Conservation (phyloP, 2,888 invertebrate species). For the Apamea monoglypha region DNA sequence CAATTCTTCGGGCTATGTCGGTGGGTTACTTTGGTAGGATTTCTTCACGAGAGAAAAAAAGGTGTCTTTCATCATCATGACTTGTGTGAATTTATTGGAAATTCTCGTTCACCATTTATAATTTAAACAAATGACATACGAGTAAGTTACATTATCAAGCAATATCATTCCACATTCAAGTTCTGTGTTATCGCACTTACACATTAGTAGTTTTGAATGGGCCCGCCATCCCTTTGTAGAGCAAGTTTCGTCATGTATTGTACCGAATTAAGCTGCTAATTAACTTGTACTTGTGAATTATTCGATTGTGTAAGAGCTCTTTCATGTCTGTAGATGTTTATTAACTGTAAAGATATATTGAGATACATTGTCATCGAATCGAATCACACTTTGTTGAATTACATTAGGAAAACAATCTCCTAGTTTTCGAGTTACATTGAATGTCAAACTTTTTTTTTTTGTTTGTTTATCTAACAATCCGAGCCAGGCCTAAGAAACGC, state of each 20-base stretch:
- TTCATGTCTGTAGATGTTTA: background rate
- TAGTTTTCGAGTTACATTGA: background rate
- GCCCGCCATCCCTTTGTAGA: constrained; percentile 59
- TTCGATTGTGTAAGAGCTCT: background rate
- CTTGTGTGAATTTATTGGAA: background rate
- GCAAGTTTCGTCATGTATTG: constrained; percentile 73
- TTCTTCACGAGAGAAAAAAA: background rate
- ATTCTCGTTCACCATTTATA: background rate
- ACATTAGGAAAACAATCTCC: background rate
- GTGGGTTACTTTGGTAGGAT: no score
- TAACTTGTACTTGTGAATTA: constrained; percentile 69
- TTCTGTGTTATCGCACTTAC: constrained; percentile 75
- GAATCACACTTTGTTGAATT: background rate
- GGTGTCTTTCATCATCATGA: no score
- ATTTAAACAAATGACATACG: background rate
- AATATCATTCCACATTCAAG: constrained; percentile 42
- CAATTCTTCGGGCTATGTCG: no score
- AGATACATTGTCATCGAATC: background rate
- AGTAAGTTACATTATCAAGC: background rate
- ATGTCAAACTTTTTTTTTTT: background rate
- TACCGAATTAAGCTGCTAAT: constrained; percentile 78
- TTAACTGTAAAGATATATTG: background rate
- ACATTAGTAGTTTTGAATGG: constrained; percentile 80
- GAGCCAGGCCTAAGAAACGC: background rate
- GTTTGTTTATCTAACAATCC: background rate